Evolutionary conservation across 2,113 vertebrate species (phyloP).

Genomic region (Larimichthys polyactis): DNA sequence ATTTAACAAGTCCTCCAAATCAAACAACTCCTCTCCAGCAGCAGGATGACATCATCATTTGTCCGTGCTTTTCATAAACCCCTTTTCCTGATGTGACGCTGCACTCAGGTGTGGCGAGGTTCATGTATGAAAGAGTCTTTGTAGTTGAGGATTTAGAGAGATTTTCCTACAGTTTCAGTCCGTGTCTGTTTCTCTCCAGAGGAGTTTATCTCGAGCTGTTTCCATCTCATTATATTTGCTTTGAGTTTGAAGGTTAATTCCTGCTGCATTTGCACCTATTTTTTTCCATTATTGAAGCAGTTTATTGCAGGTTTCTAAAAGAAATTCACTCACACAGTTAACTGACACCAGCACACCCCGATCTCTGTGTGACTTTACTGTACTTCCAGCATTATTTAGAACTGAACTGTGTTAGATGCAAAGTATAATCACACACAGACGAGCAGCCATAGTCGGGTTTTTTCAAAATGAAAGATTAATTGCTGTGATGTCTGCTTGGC

Average conservation of each 20-base stretch:
- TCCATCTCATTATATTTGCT: slow-evolving; percentile 7
- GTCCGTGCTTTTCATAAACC: too few species aligned
- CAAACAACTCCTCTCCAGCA: too few species aligned
- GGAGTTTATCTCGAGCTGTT: slow-evolving; percentile 21
- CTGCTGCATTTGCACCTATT: slow-evolving; percentile 14
- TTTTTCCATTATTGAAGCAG: slow-evolving; percentile 13
- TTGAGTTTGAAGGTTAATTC: neutral
- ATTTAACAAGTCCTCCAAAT: too few species aligned
- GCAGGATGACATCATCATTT: too few species aligned
- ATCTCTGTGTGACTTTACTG: neutral
- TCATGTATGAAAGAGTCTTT: neutral
- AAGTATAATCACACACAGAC: neutral
- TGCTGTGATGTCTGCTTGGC: neutral
- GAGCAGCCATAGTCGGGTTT: neutral
- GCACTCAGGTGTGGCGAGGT: too few species aligned
- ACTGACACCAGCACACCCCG: neutral
- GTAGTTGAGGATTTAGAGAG: slow-evolving; percentile 18
- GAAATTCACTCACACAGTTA: neutral
- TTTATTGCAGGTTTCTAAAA: slow-evolving; percentile 1
- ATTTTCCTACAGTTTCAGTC: neutral
- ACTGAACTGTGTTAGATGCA: neutral
- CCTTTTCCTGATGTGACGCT: too few species aligned
- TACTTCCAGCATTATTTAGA: neutral
- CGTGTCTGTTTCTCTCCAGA: neutral
- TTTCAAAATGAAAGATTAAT: slow-evolving; percentile 12